phyloP scores from a whole-genome alignment of 2,888 invertebrate genomes.

The Drosophila putrida region DNA sequence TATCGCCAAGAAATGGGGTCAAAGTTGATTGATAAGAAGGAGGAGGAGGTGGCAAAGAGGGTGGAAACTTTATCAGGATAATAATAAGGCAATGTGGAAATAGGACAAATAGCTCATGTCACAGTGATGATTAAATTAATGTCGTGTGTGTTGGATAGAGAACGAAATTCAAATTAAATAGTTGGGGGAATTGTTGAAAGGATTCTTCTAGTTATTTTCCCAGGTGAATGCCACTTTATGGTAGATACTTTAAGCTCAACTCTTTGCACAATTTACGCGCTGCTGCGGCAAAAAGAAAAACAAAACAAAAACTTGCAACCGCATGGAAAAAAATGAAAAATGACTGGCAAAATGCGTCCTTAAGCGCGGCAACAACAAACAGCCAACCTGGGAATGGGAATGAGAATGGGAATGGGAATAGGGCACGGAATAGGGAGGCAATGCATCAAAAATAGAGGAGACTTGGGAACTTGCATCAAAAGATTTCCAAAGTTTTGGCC shows the following conservation, averaged over 20 bases:
- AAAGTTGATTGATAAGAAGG: not conserved
- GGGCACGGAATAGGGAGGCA: not conserved
- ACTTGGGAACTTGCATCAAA: conserved; percentile 56
- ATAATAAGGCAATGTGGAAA: conserved; percentile 25
- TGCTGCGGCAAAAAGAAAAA: conserved; percentile 12
- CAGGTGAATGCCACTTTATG: conserved; percentile 23
- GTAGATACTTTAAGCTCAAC: conserved; percentile 28
- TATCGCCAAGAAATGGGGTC: conserved; percentile 29
- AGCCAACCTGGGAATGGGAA: conserved; percentile 19
- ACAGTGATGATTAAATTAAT: conserved; percentile 19
- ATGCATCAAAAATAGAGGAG: not conserved
- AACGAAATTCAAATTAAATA: conserved; percentile 21
- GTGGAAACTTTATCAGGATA: not conserved
- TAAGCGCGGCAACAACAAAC: conserved; percentile 42
- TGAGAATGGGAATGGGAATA: conserved; percentile 5
- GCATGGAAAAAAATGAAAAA: conserved; percentile 57
- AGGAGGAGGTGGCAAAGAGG: not conserved
- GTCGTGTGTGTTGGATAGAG: conserved; percentile 5
- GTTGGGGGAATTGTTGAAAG: conserved; percentile 43
- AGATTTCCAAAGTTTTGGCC: conserved; percentile 55
- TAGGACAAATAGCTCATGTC: conserved; percentile 17
- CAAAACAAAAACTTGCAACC: conserved; percentile 12
- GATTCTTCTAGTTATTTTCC: conserved; percentile 2
- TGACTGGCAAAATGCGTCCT: conserved; percentile 49
- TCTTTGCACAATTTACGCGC: conserved; percentile 55